Conservation (phyloP, 2,888 invertebrate species). For the Physocephala rufipes region DNA sequence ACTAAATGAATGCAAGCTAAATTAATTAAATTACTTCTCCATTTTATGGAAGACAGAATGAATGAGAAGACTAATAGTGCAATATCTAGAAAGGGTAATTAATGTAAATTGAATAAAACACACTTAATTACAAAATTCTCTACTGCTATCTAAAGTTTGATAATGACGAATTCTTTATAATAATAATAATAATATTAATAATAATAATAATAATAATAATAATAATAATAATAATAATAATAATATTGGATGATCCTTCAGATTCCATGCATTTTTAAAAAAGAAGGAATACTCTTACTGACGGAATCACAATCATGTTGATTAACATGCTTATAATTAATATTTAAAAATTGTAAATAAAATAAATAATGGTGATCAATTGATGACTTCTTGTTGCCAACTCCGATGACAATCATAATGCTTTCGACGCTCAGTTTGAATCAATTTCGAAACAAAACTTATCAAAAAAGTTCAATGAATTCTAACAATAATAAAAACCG, state of each 20-base stretch:
- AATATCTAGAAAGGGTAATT: too few relatives aligned
- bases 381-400: not conserved
- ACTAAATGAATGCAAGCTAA: too few relatives aligned
- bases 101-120: too few relatives aligned
- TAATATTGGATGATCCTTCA: not conserved
- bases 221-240: not conserved
- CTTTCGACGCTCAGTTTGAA: not conserved
- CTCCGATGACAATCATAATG: not conserved
- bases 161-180: too few relatives aligned
- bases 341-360: not conserved
- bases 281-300: not conserved
- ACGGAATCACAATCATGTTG: not conserved
- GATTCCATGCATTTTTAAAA: not conserved
- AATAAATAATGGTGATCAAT: not conserved
- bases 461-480: not conserved
- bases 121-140: too few relatives aligned
- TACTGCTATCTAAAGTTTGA: too few relatives aligned
- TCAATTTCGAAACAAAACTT: conserved; percentile 1
- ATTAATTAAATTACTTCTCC: too few relatives aligned
- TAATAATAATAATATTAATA: not conserved
- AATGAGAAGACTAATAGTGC: too few relatives aligned
- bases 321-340: not conserved
- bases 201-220: not conserved
- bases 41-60: too few relatives aligned
- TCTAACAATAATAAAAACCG: not conserved